Percentiles rank a stretch among this genome's conserved stretches.
These are phyloP conservation scores for Tonatia bakeri DNA, from an alignment of 2,113 vertebrate genomes.

Conservation along the genomic window DNA sequence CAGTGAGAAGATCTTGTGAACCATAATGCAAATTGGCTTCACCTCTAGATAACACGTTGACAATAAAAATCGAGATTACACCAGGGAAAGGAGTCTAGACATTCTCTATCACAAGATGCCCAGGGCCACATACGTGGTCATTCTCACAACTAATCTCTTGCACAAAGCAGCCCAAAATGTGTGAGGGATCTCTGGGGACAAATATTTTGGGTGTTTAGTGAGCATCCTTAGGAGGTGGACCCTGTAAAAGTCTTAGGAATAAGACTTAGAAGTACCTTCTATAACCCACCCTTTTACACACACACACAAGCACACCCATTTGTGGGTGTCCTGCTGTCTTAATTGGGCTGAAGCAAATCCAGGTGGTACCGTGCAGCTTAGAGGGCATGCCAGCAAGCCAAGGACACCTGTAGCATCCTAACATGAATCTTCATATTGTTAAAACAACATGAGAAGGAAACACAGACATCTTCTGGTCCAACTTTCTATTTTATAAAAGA, in stretches of 20 bases:
- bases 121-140: not conserved
- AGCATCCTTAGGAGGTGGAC: not conserved
- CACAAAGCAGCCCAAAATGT: not conserved
- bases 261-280: not conserved
- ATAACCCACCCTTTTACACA: accelerated
- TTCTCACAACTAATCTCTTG: not conserved
- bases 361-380: not conserved
- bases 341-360: not conserved
- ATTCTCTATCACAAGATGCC: not conserved
- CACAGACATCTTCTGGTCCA: not conserved
- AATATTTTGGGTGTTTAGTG: not conserved
- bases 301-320: not conserved
- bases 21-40: not conserved
- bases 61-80: not conserved
- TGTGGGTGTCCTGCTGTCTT: not conserved
- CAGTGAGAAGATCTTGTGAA: not conserved
- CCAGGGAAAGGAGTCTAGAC: not conserved
- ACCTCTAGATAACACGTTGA: not conserved
- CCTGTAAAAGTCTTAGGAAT: not conserved
- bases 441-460: not conserved
- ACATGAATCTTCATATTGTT: not conserved
- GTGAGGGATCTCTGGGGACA: not conserved
- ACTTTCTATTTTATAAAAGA: not conserved
- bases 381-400: not conserved
- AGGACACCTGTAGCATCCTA: not conserved